Evolutionary conservation across 2,888 invertebrate species (phyloP).

Genomic region (Neoaliturus tenellus): DNA sequence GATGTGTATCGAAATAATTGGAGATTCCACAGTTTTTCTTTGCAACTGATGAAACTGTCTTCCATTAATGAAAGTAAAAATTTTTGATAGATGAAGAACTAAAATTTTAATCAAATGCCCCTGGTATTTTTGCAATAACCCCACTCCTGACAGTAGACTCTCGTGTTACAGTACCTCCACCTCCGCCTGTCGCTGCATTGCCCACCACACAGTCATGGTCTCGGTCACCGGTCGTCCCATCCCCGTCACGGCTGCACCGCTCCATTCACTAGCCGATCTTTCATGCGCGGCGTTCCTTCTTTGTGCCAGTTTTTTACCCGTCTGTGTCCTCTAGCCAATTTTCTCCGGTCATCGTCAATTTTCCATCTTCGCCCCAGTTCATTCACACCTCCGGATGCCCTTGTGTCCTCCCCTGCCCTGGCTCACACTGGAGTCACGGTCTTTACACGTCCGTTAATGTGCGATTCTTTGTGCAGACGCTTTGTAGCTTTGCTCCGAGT

Average conservation of each 20-base stretch:
- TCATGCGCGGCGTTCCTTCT: background rate
- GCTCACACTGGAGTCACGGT: background rate
- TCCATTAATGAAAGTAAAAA: too few species aligned
- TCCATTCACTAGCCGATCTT: background rate
- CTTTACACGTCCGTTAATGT: slow-evolving; percentile 15
- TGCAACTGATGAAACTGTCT: too few species aligned
- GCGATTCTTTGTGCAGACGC: background rate
- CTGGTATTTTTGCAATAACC: too few species aligned
- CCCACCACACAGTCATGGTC: background rate
- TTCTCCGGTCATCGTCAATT: slow-evolving; percentile 6
- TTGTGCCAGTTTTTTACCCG: background rate
- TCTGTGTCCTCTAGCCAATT: slow-evolving; percentile 22
- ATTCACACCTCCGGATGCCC: slow-evolving; percentile 17
- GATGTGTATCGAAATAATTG: too few species aligned
- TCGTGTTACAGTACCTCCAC: too few species aligned
- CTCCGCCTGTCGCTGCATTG: too few species aligned
- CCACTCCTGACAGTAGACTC: too few species aligned
- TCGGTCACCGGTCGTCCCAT: background rate
- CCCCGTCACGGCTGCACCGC: background rate
- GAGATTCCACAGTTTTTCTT: too few species aligned
- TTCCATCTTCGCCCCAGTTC: slow-evolving; percentile 9
- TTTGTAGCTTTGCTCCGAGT: background rate
- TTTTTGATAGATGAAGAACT: too few species aligned
- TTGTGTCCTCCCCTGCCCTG: background rate
- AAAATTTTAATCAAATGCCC: too few species aligned